These are phyloP conservation scores for Muscicapa comitata DNA, from an alignment of 2,797 vertebrate genomes.

Conservation along the genomic window DNA sequence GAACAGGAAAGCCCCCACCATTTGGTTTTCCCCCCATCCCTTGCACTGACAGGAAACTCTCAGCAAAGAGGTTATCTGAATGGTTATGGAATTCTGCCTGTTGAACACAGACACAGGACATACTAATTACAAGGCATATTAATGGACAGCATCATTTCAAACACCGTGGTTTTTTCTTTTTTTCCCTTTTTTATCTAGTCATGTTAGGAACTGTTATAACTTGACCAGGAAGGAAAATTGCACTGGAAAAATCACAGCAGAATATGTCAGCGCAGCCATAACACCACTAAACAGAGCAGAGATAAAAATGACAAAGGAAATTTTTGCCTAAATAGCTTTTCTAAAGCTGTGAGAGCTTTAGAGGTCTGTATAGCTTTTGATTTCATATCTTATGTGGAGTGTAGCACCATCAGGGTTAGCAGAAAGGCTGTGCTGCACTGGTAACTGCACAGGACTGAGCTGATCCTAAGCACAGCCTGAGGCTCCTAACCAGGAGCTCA, in stretches of 20 bases:
- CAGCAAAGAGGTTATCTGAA: background rate
- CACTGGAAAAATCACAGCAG: background rate
- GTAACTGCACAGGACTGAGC: background rate
- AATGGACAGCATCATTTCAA: background rate
- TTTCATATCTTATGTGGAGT: background rate
- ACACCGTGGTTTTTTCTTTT: accelerated
- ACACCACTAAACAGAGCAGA: background rate
- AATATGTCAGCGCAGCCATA: background rate
- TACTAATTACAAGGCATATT: background rate
- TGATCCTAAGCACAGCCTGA: background rate
- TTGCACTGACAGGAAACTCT: background rate
- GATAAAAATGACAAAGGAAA: background rate
- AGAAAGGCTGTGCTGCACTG: background rate
- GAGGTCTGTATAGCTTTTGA: background rate
- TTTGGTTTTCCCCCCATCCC: background rate
- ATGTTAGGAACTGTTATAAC: background rate
- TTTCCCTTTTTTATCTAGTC: background rate
- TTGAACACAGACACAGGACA: background rate
- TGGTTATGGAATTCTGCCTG: background rate
- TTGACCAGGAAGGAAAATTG: background rate
- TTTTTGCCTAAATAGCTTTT: background rate
- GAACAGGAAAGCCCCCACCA: background rate
- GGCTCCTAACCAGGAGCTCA: background rate
- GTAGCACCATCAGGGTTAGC: background rate
- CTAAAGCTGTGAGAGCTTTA: background rate